Percentiles rank a stretch among this genome's conserved stretches.
Conservation (phyloP, 1,140 invertebrate species). For the Bombus sylvicola region DNA sequence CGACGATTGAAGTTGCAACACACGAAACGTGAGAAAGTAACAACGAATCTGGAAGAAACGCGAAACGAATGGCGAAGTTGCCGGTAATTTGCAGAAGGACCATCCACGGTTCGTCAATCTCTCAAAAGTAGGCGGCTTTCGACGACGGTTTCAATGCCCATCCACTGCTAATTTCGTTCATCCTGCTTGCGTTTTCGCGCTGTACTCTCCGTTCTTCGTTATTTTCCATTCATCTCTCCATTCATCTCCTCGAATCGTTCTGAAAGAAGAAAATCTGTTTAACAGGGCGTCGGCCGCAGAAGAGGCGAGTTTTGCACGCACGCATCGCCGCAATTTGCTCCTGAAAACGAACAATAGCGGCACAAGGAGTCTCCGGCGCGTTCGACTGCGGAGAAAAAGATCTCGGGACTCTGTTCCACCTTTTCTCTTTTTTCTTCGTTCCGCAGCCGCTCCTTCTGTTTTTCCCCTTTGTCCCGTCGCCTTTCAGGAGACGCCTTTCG, state of each 20-base stretch:
- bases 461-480: slow-evolving; percentile 3
- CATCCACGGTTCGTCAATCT: slow-evolving; percentile 34
- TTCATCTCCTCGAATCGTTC: slow-evolving; percentile 5
- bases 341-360: slow-evolving; percentile 53
- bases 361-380: not conserved
- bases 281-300: slow-evolving; percentile 52
- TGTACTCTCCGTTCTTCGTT: not conserved
- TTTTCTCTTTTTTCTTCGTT: not conserved
- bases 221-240: slow-evolving; percentile 32
- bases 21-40: not conserved
- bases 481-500: slow-evolving; percentile 41
- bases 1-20: not conserved
- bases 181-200: slow-evolving; percentile 49
- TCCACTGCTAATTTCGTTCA: slow-evolving; percentile 56
- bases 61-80: not conserved
- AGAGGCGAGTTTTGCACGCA: slow-evolving; percentile 51
- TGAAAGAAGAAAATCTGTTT: slow-evolving; percentile 69
- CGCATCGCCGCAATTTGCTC: slow-evolving; percentile 61
- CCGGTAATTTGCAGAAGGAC: not conserved
- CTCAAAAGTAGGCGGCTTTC: not conserved
- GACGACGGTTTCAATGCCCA: slow-evolving; percentile 55
- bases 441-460: not conserved
- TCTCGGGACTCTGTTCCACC: not conserved
- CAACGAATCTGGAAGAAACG: not conserved
- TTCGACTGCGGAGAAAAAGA: slow-evolving; percentile 33